phyloP scores from a whole-genome alignment of 1,140 invertebrate genomes.

The Aplysia californica region DNA sequence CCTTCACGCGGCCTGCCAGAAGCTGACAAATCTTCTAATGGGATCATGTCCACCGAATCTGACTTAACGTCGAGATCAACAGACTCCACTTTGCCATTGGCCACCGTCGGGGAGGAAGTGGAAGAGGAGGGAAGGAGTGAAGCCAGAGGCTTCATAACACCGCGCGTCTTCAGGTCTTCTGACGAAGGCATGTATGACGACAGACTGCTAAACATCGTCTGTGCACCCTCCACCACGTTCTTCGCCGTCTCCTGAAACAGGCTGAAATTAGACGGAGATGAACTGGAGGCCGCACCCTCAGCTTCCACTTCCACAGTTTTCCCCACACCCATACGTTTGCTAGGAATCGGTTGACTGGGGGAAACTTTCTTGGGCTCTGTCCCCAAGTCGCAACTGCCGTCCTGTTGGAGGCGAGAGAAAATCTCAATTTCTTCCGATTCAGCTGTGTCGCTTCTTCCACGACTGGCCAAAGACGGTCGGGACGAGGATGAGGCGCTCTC shows the following conservation, averaged over 20 bases:
- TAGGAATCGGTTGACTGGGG: no score
- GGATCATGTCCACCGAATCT: no score
- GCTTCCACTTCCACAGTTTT: background rate
- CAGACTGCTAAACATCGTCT: constrained; percentile 4
- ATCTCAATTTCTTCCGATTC: background rate
- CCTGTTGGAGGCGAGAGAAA: background rate
- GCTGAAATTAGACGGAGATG: background rate
- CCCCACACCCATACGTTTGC: no score
- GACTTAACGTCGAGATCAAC: no score
- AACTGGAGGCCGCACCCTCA: background rate
- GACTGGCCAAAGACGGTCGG: background rate
- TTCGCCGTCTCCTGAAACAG: background rate
- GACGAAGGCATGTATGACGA: constrained; percentile 17
- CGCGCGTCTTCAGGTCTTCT: background rate
- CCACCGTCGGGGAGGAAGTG: no score
- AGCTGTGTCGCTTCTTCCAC: background rate
- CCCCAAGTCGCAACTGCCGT: constrained; percentile 13
- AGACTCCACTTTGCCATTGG: no score
- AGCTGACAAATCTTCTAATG: no score
- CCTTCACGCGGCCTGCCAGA: no score
- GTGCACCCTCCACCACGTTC: background rate
- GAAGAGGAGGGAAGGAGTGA: no score
- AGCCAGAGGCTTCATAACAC: no score
- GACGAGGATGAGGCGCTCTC: background rate
- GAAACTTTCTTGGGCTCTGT: background rate